Conservation (phyloP, 2,797 vertebrate genomes). For the Sebastolobus alascanus region DNA sequence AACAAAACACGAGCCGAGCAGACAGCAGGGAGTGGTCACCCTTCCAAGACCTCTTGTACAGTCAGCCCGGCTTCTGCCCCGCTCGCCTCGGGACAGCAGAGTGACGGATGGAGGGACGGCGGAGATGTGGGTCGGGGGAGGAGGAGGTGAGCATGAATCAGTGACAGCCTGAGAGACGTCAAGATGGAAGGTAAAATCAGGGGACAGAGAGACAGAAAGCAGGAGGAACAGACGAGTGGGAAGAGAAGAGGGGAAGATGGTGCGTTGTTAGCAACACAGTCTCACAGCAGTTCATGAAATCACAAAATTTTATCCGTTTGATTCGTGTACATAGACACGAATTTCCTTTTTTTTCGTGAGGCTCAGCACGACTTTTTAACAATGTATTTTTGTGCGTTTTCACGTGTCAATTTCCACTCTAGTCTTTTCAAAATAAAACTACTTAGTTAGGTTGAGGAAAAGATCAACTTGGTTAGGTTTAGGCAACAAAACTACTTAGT, state of each 20-base stretch:
- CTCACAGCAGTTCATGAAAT: too few species aligned
- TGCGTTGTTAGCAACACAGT: background rate
- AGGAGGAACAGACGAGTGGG: background rate
- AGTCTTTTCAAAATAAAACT: too few species aligned
- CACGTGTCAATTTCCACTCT: too few species aligned
- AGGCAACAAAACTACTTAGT: too few species aligned
- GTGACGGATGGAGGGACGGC: conserved; percentile 65
- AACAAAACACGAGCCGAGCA: conserved; percentile 46
- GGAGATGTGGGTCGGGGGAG: conserved; percentile 41
- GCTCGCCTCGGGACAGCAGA: conserved; percentile 61
- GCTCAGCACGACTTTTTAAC: too few species aligned
- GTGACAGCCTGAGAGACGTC: conserved; percentile 59
- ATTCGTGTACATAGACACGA: too few species aligned
- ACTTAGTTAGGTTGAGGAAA: too few species aligned
- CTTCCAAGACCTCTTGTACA: conserved; percentile 61
- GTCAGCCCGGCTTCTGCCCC: conserved; percentile 62
- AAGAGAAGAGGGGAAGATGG: conserved; percentile 4
- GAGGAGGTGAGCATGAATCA: conserved; percentile 67
- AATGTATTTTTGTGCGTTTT: too few species aligned
- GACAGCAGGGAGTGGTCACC: conserved; percentile 65
- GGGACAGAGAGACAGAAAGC: conserved; percentile 23
- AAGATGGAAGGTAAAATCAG: conserved; percentile 60
- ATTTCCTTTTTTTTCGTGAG: too few species aligned
- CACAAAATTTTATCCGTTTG: too few species aligned
- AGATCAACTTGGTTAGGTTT: too few species aligned